phyloP scores from a whole-genome alignment of 2,888 invertebrate genomes.

The Andrena dorsata region DNA sequence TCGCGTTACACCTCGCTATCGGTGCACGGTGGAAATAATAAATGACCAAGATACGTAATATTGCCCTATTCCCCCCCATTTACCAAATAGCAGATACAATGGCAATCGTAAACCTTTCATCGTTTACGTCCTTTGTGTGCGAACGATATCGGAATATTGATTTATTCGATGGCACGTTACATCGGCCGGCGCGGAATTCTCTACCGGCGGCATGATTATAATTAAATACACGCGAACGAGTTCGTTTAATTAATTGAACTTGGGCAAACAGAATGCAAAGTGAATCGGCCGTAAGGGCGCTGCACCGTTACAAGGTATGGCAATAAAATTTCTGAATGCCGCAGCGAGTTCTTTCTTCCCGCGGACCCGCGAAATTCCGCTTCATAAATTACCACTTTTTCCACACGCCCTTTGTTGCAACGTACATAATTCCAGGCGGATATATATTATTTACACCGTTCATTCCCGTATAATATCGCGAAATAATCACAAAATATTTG shows the following conservation, averaged over 20 bases:
- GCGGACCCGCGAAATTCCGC: slow-evolving; percentile 11
- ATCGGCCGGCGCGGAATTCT: slow-evolving; percentile 4
- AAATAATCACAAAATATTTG: slow-evolving; percentile 54
- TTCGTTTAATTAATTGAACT: slow-evolving; percentile 51
- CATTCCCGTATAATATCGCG: slow-evolving; percentile 35
- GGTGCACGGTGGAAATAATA: slow-evolving; percentile 53
- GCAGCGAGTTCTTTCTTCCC: background rate
- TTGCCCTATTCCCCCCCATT: slow-evolving; percentile 55
- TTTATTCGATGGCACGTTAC: slow-evolving; percentile 50
- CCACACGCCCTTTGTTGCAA: slow-evolving; percentile 6
- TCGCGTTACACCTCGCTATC: slow-evolving; percentile 34
- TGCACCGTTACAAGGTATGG: slow-evolving; percentile 28
- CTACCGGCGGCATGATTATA: slow-evolving; percentile 37
- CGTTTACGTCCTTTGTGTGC: slow-evolving; percentile 50
- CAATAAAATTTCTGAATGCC: background rate
- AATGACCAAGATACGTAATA: slow-evolving; percentile 50
- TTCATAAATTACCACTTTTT: slow-evolving; percentile 30
- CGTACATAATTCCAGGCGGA: background rate
- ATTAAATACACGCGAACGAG: slow-evolving; percentile 49
- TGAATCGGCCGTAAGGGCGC: slow-evolving; percentile 11
- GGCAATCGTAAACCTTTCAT: slow-evolving; percentile 50
- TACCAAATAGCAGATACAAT: slow-evolving; percentile 57
- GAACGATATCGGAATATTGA: slow-evolving; percentile 53
- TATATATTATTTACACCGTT: slow-evolving; percentile 33
- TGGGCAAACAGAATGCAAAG: slow-evolving; percentile 25